Percentiles rank a stretch among this genome's conserved stretches.
phyloP scores from a whole-genome alignment of 2,888 invertebrate genomes.

The Leptopterna dolabrata region DNA sequence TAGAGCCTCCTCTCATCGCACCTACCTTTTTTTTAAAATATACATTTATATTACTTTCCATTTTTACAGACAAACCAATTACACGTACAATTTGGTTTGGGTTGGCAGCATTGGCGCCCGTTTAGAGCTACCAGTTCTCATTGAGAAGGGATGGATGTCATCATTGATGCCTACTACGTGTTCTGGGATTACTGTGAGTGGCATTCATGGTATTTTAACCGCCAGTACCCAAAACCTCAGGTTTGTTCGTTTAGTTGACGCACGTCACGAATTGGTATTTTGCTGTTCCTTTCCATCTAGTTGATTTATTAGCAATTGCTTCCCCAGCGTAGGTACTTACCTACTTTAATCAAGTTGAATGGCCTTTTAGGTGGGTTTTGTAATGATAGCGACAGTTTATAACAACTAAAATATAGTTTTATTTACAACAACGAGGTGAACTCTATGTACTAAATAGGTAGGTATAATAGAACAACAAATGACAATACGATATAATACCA shows the following conservation, averaged over 20 bases:
- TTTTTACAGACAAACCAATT: too few species aligned
- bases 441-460: not conserved
- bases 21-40: too few species aligned
- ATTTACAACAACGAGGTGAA: not conserved
- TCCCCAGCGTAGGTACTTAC: too few species aligned
- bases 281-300: too few species aligned
- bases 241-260: too few species aligned
- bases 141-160: not conserved
- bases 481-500: not conserved
- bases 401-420: conserved; percentile 22
- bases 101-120: not conserved
- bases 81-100: not conserved
- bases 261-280: too few species aligned
- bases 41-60: too few species aligned
- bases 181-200: not conserved
- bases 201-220: too few species aligned
- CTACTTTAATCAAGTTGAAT: too few species aligned
- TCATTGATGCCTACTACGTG: not conserved
- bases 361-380: not conserved
- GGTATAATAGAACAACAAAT: not conserved
- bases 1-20: too few species aligned
- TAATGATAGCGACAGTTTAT: not conserved
- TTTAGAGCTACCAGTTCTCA: not conserved
- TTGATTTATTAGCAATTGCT: too few species aligned
- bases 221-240: too few species aligned